These are phyloP conservation scores for Spatulosminthurus flaviceps DNA, from an alignment of 2,888 invertebrate species.

Conservation along the genomic window DNA sequence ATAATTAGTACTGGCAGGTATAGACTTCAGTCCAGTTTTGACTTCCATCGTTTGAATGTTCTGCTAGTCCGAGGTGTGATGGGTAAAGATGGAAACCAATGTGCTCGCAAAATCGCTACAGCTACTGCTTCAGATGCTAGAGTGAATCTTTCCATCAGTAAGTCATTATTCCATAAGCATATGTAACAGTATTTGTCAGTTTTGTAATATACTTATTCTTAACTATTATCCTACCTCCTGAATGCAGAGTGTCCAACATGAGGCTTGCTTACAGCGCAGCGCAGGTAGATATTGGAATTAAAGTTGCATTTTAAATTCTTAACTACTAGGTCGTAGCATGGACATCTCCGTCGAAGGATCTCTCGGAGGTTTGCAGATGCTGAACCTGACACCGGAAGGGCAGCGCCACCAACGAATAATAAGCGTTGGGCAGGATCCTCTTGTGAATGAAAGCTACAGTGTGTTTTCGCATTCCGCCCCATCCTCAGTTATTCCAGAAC, in stretches of 20 bases:
- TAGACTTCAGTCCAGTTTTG: slow-evolving; percentile 85
- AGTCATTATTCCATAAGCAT: slow-evolving; percentile 61
- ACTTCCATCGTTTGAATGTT: slow-evolving; percentile 91
- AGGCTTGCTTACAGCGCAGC: no score
- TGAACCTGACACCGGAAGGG: slow-evolving; percentile 87
- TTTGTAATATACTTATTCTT: no score
- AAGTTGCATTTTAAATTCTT: no score
- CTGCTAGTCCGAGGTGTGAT: slow-evolving; percentile 82
- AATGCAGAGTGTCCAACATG: no score
- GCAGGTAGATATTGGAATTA: no score
- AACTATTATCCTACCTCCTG: no score
- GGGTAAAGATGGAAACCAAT: slow-evolving; percentile 74
- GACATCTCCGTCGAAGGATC: slow-evolving; percentile 76
- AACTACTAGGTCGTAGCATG: not conserved
- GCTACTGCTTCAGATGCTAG: slow-evolving; percentile 88
- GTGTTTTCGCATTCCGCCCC: slow-evolving; percentile 46
- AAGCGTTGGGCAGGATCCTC: slow-evolving; percentile 81
- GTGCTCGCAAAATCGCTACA: slow-evolving; percentile 90
- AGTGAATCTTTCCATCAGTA: slow-evolving; percentile 69
- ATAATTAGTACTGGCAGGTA: slow-evolving; percentile 42
- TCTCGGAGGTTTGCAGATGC: slow-evolving; percentile 85
- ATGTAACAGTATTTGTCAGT: no score
- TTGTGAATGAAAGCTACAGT: slow-evolving; percentile 67
- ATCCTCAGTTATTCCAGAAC: not conserved
- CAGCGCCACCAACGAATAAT: slow-evolving; percentile 85